These are phyloP conservation scores for Parelbella ahira DNA, from an alignment of 2,888 invertebrate genomes.

Conservation along the genomic window DNA sequence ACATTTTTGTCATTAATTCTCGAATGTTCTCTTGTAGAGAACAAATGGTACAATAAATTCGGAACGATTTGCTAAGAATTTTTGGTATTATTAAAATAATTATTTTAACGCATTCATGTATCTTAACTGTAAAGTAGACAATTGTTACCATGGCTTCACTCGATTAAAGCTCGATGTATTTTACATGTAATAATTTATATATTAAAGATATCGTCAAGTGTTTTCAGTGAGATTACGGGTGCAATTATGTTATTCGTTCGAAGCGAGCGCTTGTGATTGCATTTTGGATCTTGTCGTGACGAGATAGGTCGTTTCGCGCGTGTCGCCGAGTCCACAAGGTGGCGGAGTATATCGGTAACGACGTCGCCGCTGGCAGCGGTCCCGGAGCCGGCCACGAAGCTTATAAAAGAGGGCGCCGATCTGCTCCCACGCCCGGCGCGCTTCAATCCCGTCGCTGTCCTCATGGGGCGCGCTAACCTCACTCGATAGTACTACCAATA, in stretches of 20 bases:
- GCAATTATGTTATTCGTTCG: slow-evolving; percentile 30
- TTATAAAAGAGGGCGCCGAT: slow-evolving; percentile 73
- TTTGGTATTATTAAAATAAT: too few species aligned
- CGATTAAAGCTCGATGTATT: too few species aligned
- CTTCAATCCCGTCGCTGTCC: slow-evolving; percentile 68
- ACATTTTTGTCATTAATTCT: too few species aligned
- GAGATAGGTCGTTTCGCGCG: slow-evolving; percentile 32
- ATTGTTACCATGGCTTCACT: too few species aligned
- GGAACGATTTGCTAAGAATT: too few species aligned
- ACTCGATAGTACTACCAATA: slow-evolving; percentile 64
- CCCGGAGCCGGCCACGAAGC: slow-evolving; percentile 68
- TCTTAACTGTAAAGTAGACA: too few species aligned
- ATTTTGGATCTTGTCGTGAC: slow-evolving; percentile 35
- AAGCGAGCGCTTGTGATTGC: slow-evolving; percentile 1
- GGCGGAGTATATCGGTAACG: slow-evolving; percentile 35
- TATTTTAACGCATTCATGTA: too few species aligned
- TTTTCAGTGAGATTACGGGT: slow-evolving; percentile 31
- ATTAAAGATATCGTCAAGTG: slow-evolving; percentile 43
- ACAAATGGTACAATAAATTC: too few species aligned
- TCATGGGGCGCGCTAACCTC: slow-evolving; percentile 77
- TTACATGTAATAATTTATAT: too few species aligned
- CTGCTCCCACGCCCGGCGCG: slow-evolving; percentile 72
- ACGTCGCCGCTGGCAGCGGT: slow-evolving; percentile 54
- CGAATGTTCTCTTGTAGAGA: too few species aligned
- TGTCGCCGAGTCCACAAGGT: slow-evolving; percentile 19